Conservation (phyloP, 2,113 vertebrate genomes). For the Peromyscus maniculatus region DNA sequence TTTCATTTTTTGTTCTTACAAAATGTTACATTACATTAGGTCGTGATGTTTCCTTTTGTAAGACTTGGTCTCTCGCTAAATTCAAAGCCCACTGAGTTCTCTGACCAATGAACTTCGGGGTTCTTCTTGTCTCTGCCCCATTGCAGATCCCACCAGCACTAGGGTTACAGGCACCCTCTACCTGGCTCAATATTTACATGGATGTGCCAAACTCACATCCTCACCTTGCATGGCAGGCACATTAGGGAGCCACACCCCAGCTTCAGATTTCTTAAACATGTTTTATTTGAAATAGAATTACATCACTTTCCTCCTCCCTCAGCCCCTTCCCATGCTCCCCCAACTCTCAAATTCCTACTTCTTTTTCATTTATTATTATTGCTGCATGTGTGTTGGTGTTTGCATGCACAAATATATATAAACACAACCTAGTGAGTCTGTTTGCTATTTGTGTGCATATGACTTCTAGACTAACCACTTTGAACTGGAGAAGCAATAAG, state of each 20-base stretch:
- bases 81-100: no score
- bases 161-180: no score
- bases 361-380: not conserved
- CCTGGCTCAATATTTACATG: no score
- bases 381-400: not conserved
- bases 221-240: not conserved
- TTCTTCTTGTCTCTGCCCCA: not conserved
- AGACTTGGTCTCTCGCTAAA: not conserved
- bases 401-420: not conserved
- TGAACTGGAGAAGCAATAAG: not conserved
- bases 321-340: not conserved
- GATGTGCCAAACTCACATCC: not conserved
- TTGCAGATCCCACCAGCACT: not conserved
- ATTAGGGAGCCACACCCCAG: not conserved
- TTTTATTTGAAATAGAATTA: not conserved
- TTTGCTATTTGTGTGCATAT: not conserved
- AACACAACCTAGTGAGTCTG: not conserved
- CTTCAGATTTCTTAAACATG: not conserved
- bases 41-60: not conserved
- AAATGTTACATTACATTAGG: not conserved
- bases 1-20: not conserved
- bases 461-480: not conserved
- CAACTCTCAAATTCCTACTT: not conserved
- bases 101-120: not conserved
- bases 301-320: not conserved